Base-by-base conservation (phyloP, 2,888 invertebrate genomes). In the Ormia ochracea region DNA sequence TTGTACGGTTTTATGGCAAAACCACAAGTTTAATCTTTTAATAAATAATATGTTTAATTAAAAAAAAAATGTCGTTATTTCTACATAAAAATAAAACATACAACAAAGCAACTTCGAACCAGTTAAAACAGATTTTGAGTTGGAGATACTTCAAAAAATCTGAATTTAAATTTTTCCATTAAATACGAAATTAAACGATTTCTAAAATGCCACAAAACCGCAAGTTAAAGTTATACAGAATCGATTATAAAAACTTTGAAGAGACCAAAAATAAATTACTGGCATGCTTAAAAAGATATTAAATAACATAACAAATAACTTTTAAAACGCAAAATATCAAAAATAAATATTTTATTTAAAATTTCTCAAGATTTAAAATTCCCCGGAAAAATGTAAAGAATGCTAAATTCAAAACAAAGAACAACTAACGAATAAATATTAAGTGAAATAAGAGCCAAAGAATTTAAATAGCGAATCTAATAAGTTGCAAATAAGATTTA, bases 261-360 rank as follows among this genome's bases (percentile, higher is more conserved):
- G n/a, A n/a, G n/a, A n/a, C n/a, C n/a, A 6, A 14, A n/a, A 14
- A 41, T 3, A 41, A 41, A 3, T 1, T 4, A 21, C 9, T 45
- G 10, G 9, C 26, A 52, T 38, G 9, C 14, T 38, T 38, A 1
- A 31, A 14, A 54, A 52, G 23, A 17, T 23, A 2, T 17, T 9
- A 12, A 10, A 17, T 5, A 48, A 45, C 31, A 69, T 4, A 7
- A 43, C 23, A 33, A 41, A 43, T 21, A 52, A 12, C 6, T n/a
- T n/a, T n/a, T n/a, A n/a, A 56, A 31, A 56, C 45, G 69, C 38
- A 76, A 72, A 59, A 72, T 52, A 50, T 33, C 14, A 23, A 68
- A 43, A 26, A 9, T n/a, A 5, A 38, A 38, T 38, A 4, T 1
- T 14, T 17, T 3, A 21, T 33, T 5, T 28, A 70, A 14, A 17